Evolutionary conservation across 2,888 invertebrate species (phyloP).

Genomic region (Gasteruption jaculator): DNA sequence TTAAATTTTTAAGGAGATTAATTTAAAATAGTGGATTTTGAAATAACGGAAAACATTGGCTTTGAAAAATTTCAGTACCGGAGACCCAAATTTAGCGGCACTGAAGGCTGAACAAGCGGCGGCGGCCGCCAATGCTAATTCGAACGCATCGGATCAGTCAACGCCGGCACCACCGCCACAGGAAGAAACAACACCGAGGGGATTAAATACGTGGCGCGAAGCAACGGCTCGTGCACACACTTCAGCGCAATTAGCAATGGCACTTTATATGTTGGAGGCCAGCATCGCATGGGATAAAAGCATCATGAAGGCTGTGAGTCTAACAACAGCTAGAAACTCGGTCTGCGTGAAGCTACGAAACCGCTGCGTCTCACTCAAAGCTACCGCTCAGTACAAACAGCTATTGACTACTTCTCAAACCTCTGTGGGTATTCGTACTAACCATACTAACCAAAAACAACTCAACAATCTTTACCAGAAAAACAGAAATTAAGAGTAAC

Average conservation of each 20-base stretch:
- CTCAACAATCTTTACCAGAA: not conserved
- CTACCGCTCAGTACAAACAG: conserved; percentile 49
- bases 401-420: conserved; percentile 49
- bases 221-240: conserved; percentile 80
- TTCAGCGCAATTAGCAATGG: conserved; percentile 86
- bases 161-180: conserved; percentile 43
- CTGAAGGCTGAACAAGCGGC: conserved; percentile 53
- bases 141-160: conserved; percentile 45
- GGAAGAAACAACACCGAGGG: conserved; percentile 67
- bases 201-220: conserved; percentile 83
- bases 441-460: conserved; percentile 46
- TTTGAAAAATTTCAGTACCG: conserved; percentile 50
- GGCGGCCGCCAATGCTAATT: conserved; percentile 42
- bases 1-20: no score
- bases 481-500: conserved; percentile 5
- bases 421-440: conserved; percentile 51
- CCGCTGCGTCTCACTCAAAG: conserved; percentile 50
- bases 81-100: conserved; percentile 63
- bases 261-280: conserved; percentile 82
- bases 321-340: conserved; percentile 48
- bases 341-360: conserved; percentile 49
- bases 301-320: conserved; percentile 97
- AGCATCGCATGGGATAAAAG: conserved; percentile 99
- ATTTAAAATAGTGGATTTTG: no score
- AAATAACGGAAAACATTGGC: not conserved